These are phyloP conservation scores for Loriculus beryllinus DNA, from an alignment of 2,797 vertebrate species.

Conservation along the genomic window DNA sequence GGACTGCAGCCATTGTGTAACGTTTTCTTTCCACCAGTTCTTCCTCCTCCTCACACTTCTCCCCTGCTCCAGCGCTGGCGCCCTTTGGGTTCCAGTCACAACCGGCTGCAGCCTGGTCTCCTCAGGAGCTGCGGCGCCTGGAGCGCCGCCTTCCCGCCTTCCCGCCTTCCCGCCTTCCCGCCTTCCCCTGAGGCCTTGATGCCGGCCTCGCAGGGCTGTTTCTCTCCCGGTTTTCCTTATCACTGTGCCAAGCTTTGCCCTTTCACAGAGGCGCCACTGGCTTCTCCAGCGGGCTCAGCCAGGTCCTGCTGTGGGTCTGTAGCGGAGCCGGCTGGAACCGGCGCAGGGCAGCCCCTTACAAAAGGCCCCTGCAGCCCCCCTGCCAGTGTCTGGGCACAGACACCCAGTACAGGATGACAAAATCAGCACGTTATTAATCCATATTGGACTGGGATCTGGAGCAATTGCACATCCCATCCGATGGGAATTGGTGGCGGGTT, in stretches of 20 bases:
- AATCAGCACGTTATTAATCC: neutral
- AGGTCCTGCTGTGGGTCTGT: neutral
- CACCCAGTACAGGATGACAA: neutral
- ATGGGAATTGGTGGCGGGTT: neutral
- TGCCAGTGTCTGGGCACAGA: fast-evolving
- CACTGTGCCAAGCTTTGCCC: fast-evolving
- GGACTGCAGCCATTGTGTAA: neutral
- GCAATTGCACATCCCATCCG: neutral
- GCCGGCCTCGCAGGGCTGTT: neutral
- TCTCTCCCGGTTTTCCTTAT: neutral
- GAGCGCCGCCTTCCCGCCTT: neutral
- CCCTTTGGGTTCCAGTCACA: neutral
- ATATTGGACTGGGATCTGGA: neutral
- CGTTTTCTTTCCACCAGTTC: neutral
- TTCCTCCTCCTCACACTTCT: neutral
- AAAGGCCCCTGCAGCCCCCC: neutral
- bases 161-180: neutral
- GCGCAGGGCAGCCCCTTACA: neutral
- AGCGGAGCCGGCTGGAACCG: fast-evolving
- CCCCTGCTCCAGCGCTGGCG: neutral
- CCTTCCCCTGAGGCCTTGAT: neutral
- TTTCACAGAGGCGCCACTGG: neutral
- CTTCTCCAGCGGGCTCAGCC: fast-evolving
- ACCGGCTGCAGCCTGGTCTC: too few relatives aligned
- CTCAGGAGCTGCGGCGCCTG: neutral